These are phyloP conservation scores for Laothoe populi DNA, from an alignment of 2,888 invertebrate species.

Conservation along the genomic window DNA sequence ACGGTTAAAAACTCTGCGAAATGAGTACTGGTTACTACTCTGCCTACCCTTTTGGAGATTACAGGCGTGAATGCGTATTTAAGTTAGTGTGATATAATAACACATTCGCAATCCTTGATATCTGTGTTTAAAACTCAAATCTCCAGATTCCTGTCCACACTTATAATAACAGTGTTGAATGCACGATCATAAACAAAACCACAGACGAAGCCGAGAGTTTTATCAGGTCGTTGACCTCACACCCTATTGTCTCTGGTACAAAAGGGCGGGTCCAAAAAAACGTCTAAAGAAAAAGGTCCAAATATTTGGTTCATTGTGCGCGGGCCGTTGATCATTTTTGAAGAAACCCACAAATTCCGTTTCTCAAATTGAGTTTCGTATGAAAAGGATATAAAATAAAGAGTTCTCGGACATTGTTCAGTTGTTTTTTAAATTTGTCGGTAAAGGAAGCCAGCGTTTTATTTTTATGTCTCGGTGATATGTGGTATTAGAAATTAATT, in stretches of 20 bases:
- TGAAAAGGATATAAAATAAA: constrained; percentile 51
- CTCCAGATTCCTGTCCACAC: constrained; percentile 14
- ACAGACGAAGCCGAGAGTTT: constrained; percentile 24
- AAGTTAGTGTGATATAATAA: not conserved
- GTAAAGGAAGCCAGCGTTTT: not conserved
- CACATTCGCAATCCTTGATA: not conserved
- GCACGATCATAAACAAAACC: constrained; percentile 16
- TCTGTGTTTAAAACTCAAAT: not conserved
- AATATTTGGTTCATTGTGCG: constrained; percentile 70
- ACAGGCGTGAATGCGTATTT: no score
- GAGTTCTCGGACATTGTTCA: constrained; percentile 25
- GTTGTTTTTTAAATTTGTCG: constrained; percentile 21
- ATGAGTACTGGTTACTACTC: no score
- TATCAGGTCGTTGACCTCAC: constrained; percentile 62
- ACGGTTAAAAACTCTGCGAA: no score
- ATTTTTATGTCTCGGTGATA: constrained; percentile 2
- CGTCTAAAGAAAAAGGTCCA: constrained; percentile 41
- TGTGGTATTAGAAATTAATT: constrained; percentile 13
- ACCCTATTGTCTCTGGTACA: constrained; percentile 70
- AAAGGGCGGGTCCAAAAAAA: constrained; percentile 48
- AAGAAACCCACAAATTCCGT: constrained; percentile 74
- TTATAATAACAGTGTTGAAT: constrained; percentile 15
- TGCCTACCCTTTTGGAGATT: no score
- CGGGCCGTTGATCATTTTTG: constrained; percentile 82
- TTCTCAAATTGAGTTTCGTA: constrained; percentile 64